Percentiles rank a stretch among this genome's conserved stretches.
Evolutionary conservation across 1,140 invertebrate genomes (phyloP).

Genomic region (Procambarus virginalis): DNA sequence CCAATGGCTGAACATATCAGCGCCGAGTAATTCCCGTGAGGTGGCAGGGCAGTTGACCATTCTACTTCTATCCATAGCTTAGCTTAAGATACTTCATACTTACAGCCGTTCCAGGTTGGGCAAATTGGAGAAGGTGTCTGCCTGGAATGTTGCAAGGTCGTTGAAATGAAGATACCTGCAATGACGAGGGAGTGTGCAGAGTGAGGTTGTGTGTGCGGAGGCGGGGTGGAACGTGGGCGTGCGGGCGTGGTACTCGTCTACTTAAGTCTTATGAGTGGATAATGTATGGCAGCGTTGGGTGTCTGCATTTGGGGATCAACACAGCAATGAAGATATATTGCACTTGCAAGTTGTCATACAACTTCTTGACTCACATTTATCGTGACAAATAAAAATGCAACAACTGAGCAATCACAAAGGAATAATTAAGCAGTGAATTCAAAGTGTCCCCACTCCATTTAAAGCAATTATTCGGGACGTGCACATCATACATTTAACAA

Average conservation of each 20-base stretch:
- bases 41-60: not conserved
- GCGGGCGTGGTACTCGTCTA: not conserved
- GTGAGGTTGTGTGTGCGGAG: constrained; percentile 14
- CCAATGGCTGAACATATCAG: not conserved
- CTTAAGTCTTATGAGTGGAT: not conserved
- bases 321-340: no score
- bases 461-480: no score
- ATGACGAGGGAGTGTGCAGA: constrained; percentile 50
- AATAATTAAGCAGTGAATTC: no score
- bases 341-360: no score
- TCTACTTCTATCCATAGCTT: not conserved
- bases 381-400: no score
- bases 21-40: not conserved
- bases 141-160: constrained; percentile 78
- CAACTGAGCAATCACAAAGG: no score
- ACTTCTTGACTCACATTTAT: no score
- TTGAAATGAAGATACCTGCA: constrained; percentile 81
- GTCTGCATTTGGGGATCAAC: no score
- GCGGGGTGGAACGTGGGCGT: not conserved
- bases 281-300: no score
- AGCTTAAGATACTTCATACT: constrained; percentile 68
- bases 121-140: constrained; percentile 80
- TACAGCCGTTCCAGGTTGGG: constrained; percentile 79
- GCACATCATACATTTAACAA: no score
- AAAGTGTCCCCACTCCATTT: no score